Conservation (phyloP, 2,113 vertebrate species). For the Petrocephalus zakoni region DNA sequence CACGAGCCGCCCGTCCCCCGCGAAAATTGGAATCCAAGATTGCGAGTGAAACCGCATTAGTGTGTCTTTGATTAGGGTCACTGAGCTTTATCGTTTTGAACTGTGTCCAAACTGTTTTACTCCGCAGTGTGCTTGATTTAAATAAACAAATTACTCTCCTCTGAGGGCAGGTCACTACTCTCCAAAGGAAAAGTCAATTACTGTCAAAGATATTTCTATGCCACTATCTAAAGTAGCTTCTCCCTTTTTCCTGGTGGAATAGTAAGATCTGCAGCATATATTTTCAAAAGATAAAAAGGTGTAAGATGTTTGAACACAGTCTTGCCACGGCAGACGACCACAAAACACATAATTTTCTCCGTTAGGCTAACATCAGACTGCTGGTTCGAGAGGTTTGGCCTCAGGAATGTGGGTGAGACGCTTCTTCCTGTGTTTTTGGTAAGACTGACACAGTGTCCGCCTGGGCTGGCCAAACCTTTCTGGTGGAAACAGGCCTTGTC, state of each 20-base stretch:
- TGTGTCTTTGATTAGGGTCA: conserved; percentile 28
- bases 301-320: background rate
- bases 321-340: too few species aligned
- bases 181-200: background rate
- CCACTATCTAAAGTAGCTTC: background rate
- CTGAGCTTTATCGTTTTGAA: conserved; percentile 21
- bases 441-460: conserved; percentile 33
- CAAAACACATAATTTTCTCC: background rate
- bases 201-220: background rate
- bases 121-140: conserved; percentile 1
- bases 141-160: conserved; percentile 6
- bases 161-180: background rate
- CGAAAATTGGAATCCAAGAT: conserved; percentile 27
- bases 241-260: background rate
- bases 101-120: background rate
- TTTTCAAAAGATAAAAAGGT: background rate
- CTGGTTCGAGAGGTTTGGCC: background rate
- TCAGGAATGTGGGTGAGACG: conserved; percentile 14
- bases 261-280: background rate
- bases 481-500: conserved; percentile 34
- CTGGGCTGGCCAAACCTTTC: conserved; percentile 11
- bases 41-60: conserved; percentile 33
- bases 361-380: background rate
- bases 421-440: conserved; percentile 23
- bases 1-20: too few species aligned